phyloP scores from a whole-genome alignment of 2,797 vertebrate genomes.

The Labeo calbasu region DNA sequence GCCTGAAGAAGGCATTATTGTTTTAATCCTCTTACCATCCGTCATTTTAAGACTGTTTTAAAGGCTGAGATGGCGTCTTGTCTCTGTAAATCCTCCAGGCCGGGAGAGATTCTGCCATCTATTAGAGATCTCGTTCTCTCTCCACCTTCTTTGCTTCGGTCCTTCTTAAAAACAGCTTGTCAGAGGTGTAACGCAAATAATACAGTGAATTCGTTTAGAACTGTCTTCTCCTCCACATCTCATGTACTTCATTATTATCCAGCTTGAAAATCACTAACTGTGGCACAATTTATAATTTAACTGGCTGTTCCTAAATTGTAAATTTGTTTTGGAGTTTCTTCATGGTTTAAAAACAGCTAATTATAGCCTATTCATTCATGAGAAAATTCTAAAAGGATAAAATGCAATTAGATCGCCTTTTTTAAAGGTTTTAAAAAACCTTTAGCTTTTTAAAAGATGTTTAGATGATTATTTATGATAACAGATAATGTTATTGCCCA shows the following conservation, averaged over 20 bases:
- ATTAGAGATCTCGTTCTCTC: conserved; percentile 82
- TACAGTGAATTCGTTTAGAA: background rate
- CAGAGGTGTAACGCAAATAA: conserved; percentile 11
- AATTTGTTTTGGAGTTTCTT: background rate
- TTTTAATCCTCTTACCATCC: conserved; percentile 99
- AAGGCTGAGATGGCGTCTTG: conserved; percentile 93
- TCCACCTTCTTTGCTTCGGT: conserved; percentile 71
- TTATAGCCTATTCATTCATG: background rate
- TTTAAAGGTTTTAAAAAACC: background rate
- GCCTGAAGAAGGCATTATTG: conserved; percentile 94
- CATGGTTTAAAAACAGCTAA: background rate
- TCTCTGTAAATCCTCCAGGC: conserved; percentile 90
- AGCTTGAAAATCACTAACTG: background rate
- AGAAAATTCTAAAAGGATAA: background rate
- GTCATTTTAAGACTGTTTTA: conserved; percentile 95
- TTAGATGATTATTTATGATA: background rate
- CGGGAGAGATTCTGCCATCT: conserved; percentile 84
- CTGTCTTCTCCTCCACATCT: background rate
- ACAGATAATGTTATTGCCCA: background rate
- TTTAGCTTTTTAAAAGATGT: background rate
- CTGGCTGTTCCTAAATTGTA: background rate
- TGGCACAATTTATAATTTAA: background rate
- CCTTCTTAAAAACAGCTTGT: conserved; percentile 54
- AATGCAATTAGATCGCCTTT: background rate
- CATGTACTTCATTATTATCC: background rate